A percentile compares a stretch with the other conserved stretches of the same genome.
These are phyloP conservation scores for Gallinago undulata DNA, from an alignment of 2,113 vertebrate genomes.

Conservation along the genomic window DNA sequence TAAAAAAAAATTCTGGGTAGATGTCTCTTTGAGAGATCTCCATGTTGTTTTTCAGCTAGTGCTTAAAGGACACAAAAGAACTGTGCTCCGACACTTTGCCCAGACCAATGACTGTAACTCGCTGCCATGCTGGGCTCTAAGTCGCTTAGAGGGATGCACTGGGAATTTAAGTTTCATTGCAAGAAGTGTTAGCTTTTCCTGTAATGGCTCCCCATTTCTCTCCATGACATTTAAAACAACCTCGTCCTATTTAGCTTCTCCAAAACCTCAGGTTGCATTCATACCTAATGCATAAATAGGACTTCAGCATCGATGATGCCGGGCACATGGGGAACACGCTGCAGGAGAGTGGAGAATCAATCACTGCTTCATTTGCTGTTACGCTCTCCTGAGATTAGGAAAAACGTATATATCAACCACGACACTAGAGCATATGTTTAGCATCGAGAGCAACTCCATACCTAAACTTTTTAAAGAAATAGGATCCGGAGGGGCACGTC, in stretches of 20 bases:
- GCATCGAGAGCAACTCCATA: not conserved
- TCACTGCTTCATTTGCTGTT: not conserved
- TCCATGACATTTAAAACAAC: not conserved
- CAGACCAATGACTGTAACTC: not conserved
- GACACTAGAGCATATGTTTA: not conserved
- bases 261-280: not conserved
- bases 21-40: not conserved
- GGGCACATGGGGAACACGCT: not conserved
- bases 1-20: not conserved
- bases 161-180: not conserved
- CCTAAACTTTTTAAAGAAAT: not conserved
- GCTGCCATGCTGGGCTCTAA: not conserved
- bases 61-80: not conserved
- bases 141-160: not conserved
- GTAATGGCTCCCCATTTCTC: not conserved
- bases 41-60: not conserved
- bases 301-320: accelerated
- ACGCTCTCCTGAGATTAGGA: not conserved
- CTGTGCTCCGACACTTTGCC: not conserved
- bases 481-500: accelerated
- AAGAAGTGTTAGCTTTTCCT: not conserved
- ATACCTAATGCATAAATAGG: not conserved
- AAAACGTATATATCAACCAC: not conserved
- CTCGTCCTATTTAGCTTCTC: not conserved
- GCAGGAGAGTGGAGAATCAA: not conserved